phyloP scores from a whole-genome alignment of 2,797 vertebrate genomes.

The Esox lucius region DNA sequence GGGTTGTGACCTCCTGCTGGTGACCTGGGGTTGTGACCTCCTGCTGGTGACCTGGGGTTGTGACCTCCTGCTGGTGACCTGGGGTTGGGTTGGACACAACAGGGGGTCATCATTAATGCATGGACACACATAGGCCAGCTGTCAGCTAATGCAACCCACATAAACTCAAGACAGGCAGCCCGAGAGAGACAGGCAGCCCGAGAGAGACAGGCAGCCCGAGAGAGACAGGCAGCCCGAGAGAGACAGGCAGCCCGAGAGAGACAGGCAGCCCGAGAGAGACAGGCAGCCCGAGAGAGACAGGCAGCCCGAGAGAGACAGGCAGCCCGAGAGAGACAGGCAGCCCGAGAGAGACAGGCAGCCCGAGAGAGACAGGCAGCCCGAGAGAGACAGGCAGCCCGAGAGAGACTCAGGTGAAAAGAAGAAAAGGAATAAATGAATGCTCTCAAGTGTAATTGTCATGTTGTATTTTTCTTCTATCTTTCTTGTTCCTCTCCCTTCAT shows the following conservation, averaged over 20 bases:
- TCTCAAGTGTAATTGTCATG: no score
- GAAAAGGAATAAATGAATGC: not conserved
- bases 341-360: not conserved
- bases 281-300: no score
- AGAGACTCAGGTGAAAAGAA: not conserved
- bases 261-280: not conserved
- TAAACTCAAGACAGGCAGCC: no score
- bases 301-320: not conserved
- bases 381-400: not conserved
- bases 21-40: no score
- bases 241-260: no score
- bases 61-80: no score
- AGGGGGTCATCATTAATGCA: conserved; percentile 70
- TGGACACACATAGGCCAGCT: conserved; percentile 61
- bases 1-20: no score
- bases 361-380: not conserved
- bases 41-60: no score
- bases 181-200: not conserved
- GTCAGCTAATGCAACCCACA: conserved; percentile 47
- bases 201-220: no score
- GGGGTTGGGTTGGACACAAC: conserved; percentile 26
- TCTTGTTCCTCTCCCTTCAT: not conserved
- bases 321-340: conserved; percentile 2
- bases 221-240: not conserved
- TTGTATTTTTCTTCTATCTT: not conserved